Conservation (phyloP, 1,140 invertebrate genomes). For the Listronotus bonariensis region DNA sequence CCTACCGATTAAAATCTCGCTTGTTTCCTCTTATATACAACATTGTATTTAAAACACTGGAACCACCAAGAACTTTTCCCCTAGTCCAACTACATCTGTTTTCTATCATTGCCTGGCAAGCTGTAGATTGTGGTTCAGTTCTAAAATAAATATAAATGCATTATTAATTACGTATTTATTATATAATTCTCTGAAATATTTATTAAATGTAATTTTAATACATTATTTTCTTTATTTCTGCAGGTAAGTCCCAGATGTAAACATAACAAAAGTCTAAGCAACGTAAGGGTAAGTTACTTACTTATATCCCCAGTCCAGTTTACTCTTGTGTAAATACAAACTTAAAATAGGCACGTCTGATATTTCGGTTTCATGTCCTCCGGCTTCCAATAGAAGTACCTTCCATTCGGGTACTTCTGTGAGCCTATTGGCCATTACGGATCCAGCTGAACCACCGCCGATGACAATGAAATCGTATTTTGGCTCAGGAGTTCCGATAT, state of each 20-base stretch:
- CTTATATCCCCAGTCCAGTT: slow-evolving; percentile 91
- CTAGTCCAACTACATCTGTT: slow-evolving; percentile 82
- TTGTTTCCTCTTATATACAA: slow-evolving; percentile 90
- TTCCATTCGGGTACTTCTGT: slow-evolving; percentile 78
- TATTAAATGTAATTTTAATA: no score
- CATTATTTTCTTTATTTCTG: background rate
- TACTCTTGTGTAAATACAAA: slow-evolving; percentile 85
- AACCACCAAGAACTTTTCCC: slow-evolving; percentile 86
- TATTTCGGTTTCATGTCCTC: slow-evolving; percentile 82
- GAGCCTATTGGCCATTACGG: slow-evolving; percentile 82
- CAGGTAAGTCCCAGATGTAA: background rate
- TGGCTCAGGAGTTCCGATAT: slow-evolving; percentile 58
- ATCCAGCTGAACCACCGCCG: slow-evolving; percentile 85
- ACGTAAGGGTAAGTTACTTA: slow-evolving; percentile 48
- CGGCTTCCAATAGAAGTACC: slow-evolving; percentile 84
- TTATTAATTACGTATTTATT: no score
- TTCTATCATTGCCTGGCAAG: slow-evolving; percentile 83
- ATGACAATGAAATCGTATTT: slow-evolving; percentile 83
- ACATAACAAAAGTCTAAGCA: no score
- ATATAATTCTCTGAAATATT: no score
- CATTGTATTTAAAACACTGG: slow-evolving; percentile 86
- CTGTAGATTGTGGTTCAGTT: slow-evolving; percentile 81
- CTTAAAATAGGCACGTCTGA: slow-evolving; percentile 83
- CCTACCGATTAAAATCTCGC: slow-evolving; percentile 75
- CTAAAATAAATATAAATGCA: slow-evolving; percentile 50